Base-by-base conservation (phyloP, 2,888 invertebrate genomes). In the Caenorhabditis virilis region DNA sequence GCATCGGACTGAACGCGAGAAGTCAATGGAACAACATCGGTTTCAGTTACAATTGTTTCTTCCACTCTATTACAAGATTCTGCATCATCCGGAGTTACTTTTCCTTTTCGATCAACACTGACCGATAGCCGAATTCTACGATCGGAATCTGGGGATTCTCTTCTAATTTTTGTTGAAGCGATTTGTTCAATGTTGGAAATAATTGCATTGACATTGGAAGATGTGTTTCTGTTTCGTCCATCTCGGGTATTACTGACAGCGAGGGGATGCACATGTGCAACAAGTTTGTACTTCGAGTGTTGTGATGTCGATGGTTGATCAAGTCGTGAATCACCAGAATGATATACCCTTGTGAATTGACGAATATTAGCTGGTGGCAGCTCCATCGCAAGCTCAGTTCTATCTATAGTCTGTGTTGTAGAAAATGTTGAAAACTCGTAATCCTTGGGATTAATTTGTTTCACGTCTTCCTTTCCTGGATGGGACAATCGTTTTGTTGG, bases 381-480 rank as follows among this genome's bases (percentile, higher is more conserved):
- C 6, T 69, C 68, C 1, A 33, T 13, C 7, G 53, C 16, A 35
- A 55, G 42, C 30, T 69, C 68, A 2, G 51, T 57, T 11, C 64
- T 46, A 22, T 50, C 49, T 33, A 60, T 6, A n/a, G 46, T 36
- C n/a, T 46, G 46, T 15, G 33, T 45, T 2, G 47, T 4, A 0
- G 50, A 25, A 2, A 39, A 36, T 7, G 51, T 11, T 1, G 48
- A 15, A 18, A 69, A 64, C 3, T 53, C 45, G 39, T 69, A 69
- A 26, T 69, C 59, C 20, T 53, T 47, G 13, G 50, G 56, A 38
- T 69, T 48, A 18, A 69, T 38, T 16, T 68, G 56, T 11, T 51
- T 51, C 20, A 55, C 50, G n/a, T 74, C 74, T 47, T 74, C 74
- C 26, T 54, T 54, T 26, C 74, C 74, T 15, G 49, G 54, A 51